Base-by-base conservation (phyloP, 1,140 invertebrate genomes). In the Halictus rubicundus region DNA sequence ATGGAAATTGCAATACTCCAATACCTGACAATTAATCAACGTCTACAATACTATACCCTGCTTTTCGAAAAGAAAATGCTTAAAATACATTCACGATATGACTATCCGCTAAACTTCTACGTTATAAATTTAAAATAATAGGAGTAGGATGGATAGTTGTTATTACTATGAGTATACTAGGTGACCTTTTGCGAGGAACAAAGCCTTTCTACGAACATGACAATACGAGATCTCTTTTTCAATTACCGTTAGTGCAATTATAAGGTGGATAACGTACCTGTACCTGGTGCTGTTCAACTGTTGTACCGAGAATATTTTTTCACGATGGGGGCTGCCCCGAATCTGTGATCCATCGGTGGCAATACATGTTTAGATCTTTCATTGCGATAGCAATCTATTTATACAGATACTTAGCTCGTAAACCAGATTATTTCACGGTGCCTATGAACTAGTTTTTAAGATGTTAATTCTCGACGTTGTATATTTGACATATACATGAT, bases 1-100 rank as follows among this genome's bases (percentile, higher is more conserved):
- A 98, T 92, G 97, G 97, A 3, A 98, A 98, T 93, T 97, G 97
- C 91, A 96, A 97, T 92, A 96, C 96, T 52, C 94, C 94, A 65
- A 96, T 97, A 87, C 96, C 96, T 79, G 92, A 94, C 6, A 75
- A 92, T 70, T 91, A 76, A 84, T 73, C 9, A 59, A 57, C 19
- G 5, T 76, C 7, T 1, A 49, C n/a, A 1, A 14, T 39, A 14
- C 9, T 14, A 14, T 46, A 46, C 10, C 10, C 42, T 46, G 42
- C 14, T 12, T 46, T 46, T 46, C 42, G 10, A 14, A 46, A 46
- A 46, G 42, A 46, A 46, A 46, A 46, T 14, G 42, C 14, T 46
- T 46, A 2, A 46, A 46, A 12, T 46, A 46, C 10, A 9, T 46
- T 46, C 42, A 46, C 9, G 14, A 32, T 32, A 32, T 32, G 5